Evolutionary conservation across 2,113 vertebrate species (phyloP).

Genomic region (Cyanistes caeruleus): DNA sequence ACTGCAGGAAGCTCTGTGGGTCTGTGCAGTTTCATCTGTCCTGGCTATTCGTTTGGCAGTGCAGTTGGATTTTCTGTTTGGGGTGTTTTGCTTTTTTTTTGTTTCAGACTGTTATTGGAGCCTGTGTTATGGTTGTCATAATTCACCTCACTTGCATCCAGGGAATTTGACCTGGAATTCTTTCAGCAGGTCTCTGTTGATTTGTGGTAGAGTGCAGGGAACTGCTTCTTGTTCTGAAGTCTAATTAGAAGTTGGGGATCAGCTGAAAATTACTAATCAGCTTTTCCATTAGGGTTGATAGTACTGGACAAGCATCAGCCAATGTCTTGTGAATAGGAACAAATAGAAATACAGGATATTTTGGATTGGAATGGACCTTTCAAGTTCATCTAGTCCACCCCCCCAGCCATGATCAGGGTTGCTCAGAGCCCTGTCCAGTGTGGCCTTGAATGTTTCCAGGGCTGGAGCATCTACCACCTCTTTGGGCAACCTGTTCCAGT

Average conservation of each 20-base stretch:
- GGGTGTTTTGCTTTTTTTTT: neutral
- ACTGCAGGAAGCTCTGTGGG: neutral
- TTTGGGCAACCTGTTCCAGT: neutral
- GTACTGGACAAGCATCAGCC: neutral
- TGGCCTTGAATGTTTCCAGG: neutral
- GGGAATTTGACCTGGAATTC: neutral
- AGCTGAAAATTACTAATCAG: neutral
- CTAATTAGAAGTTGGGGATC: neutral
- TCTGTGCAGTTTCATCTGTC: neutral
- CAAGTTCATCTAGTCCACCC: neutral
- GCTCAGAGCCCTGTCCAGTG: neutral
- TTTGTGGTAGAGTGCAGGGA: neutral
- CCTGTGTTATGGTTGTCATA: neutral
- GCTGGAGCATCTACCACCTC: neutral
- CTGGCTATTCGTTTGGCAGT: neutral
- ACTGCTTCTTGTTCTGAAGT: neutral
- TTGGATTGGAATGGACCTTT: neutral
- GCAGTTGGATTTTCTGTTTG: neutral
- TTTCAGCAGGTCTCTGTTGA: neutral
- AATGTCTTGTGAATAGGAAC: neutral
- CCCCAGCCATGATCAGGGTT: neutral
- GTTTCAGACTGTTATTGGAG: neutral
- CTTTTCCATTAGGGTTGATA: neutral
- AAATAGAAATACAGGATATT: neutral
- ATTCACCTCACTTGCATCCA: neutral